These are phyloP conservation scores for Microplitis demolitor DNA, from an alignment of 1,140 invertebrate species.

Conservation along the genomic window DNA sequence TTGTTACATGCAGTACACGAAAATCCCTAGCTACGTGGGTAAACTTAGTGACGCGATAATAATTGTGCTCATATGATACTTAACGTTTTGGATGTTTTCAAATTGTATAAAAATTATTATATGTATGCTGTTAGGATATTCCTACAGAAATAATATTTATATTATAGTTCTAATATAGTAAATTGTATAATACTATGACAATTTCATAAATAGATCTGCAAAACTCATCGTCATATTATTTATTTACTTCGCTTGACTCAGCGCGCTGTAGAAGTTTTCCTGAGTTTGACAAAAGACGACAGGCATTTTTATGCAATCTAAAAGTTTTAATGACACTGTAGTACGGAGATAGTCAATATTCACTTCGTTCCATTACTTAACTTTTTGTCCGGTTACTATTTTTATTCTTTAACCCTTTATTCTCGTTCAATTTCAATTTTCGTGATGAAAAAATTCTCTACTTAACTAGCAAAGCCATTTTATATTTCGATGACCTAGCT, in stretches of 20 bases:
- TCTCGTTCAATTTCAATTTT: slow-evolving; percentile 22
- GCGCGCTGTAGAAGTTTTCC: slow-evolving; percentile 26
- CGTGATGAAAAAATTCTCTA: background rate
- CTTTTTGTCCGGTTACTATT: slow-evolving; percentile 32
- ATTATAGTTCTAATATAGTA: no score
- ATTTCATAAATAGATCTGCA: background rate
- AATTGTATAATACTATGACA: no score
- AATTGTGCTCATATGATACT: slow-evolving; percentile 4
- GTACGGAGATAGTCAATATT: slow-evolving; percentile 57
- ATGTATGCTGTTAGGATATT: no score
- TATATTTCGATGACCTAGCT: background rate
- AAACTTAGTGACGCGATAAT: slow-evolving; percentile 11
- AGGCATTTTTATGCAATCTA: slow-evolving; percentile 59
- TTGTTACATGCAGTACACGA: background rate
- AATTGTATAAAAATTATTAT: no score
- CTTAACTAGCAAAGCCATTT: background rate
- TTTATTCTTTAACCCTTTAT: slow-evolving; percentile 16
- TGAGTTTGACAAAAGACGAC: background rate
- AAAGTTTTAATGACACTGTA: slow-evolving; percentile 61
- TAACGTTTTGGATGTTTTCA: background rate
- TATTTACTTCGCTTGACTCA: slow-evolving; percentile 29
- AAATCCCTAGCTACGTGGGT: slow-evolving; percentile 16
- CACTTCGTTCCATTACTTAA: slow-evolving; percentile 57
- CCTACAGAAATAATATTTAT: no score
- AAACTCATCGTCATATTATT: background rate